Conservation (phyloP, 2,797 vertebrate genomes). For the Myotis myotis region DNA sequence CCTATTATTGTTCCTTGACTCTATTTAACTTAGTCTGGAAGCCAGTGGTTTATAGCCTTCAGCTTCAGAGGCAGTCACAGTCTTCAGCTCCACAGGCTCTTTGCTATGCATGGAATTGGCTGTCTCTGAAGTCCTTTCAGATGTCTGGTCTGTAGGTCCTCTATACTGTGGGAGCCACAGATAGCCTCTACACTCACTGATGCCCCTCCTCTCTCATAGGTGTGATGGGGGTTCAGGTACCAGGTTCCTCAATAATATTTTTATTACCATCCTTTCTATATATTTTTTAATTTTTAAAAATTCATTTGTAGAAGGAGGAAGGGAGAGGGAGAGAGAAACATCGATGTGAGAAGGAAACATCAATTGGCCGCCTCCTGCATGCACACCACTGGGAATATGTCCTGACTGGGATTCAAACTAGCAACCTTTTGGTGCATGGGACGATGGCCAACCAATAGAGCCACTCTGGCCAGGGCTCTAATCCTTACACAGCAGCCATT, state of each 20-base stretch:
- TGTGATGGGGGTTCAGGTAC: no score
- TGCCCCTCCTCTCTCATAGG: no score
- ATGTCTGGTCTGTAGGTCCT: background rate
- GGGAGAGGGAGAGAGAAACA: background rate
- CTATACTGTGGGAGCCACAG: rapidly evolving
- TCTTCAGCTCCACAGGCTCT: background rate
- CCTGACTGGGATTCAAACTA: background rate
- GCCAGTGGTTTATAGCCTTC: conserved; percentile 74
- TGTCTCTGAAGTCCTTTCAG: background rate
- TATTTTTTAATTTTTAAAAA: background rate
- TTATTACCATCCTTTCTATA: background rate
- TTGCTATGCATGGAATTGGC: background rate
- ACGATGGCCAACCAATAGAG: background rate
- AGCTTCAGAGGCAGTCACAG: background rate
- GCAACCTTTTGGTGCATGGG: background rate
- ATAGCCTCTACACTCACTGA: no score
- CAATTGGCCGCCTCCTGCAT: background rate
- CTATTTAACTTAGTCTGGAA: conserved; percentile 61
- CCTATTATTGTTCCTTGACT: background rate
- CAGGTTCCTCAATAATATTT: background rate
- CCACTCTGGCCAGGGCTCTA: background rate
- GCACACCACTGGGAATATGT: background rate
- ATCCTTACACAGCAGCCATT: background rate
- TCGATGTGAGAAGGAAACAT: background rate
- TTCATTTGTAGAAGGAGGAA: background rate